Conservation (phyloP, 2,888 invertebrate species). For the Luffia ferchaultella region DNA sequence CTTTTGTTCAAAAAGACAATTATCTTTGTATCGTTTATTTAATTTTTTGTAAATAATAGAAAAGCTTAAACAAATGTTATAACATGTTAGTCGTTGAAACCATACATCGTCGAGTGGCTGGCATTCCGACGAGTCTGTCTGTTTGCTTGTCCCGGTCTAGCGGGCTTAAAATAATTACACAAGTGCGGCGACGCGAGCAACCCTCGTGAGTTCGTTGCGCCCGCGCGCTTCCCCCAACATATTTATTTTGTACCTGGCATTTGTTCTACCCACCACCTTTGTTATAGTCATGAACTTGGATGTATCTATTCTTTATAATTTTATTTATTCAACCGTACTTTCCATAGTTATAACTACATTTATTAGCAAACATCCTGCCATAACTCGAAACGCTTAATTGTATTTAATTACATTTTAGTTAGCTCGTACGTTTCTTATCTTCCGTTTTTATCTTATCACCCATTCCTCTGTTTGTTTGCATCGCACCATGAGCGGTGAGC, state of each 20-base stretch:
- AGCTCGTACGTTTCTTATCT: too few species aligned
- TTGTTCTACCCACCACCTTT: conserved; percentile 11
- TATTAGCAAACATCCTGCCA: too few species aligned
- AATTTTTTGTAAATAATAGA: background rate
- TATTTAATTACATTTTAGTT: too few species aligned
- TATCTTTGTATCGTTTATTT: background rate
- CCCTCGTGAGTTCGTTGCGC: conserved; percentile 40
- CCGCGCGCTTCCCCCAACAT: conserved; percentile 21
- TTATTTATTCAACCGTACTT: too few species aligned
- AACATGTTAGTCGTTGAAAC: background rate
- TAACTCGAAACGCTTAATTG: too few species aligned
- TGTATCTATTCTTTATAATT: background rate
- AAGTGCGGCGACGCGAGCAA: conserved; percentile 36
- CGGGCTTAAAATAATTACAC: conserved; percentile 60
- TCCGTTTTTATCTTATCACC: background rate
- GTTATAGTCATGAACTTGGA: background rate
- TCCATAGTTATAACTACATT: too few species aligned
- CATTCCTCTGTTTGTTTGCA: background rate
- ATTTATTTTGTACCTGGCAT: conserved; percentile 24
- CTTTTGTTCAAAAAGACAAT: too few species aligned
- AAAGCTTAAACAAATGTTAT: background rate
- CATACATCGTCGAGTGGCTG: conserved; percentile 21
- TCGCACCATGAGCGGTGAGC: conserved; percentile 5
- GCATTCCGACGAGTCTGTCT: conserved; percentile 44
- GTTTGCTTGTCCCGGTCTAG: conserved; percentile 44